phyloP scores from a whole-genome alignment of 2,797 vertebrate genomes.

The Florisuga fusca region DNA sequence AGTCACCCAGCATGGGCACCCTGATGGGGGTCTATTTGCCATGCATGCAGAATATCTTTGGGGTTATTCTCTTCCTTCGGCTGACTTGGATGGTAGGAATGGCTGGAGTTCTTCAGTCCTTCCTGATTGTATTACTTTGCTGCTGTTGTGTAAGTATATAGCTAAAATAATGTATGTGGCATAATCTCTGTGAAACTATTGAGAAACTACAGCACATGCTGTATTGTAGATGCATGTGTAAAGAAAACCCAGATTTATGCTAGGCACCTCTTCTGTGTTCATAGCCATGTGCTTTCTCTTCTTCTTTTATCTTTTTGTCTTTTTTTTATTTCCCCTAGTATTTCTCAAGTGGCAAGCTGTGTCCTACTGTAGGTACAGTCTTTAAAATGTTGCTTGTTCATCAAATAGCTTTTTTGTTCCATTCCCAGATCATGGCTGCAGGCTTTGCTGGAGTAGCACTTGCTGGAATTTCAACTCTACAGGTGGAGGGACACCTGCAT shows the following conservation, averaged over 20 bases:
- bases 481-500: neutral
- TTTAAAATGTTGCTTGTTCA: neutral
- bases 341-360: neutral
- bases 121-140: conserved; percentile 96
- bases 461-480: neutral
- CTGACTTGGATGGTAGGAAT: conserved; percentile 98
- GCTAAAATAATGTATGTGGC: neutral
- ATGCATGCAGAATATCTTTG: conserved; percentile 98
- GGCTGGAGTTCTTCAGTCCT: conserved; percentile 93
- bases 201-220: neutral
- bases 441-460: neutral
- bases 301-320: too few species aligned
- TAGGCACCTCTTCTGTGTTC: neutral
- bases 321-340: neutral
- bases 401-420: neutral
- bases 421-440: neutral
- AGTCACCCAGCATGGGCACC: conserved; percentile 99
- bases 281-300: neutral
- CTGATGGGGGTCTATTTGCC: conserved; percentile 98
- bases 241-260: neutral
- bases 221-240: neutral
- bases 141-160: conserved; percentile 94
- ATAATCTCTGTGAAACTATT: neutral
- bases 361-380: neutral
- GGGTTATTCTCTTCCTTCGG: conserved; percentile 96